phyloP scores from a whole-genome alignment of 1,140 invertebrate genomes.

The Bombus turneri region DNA sequence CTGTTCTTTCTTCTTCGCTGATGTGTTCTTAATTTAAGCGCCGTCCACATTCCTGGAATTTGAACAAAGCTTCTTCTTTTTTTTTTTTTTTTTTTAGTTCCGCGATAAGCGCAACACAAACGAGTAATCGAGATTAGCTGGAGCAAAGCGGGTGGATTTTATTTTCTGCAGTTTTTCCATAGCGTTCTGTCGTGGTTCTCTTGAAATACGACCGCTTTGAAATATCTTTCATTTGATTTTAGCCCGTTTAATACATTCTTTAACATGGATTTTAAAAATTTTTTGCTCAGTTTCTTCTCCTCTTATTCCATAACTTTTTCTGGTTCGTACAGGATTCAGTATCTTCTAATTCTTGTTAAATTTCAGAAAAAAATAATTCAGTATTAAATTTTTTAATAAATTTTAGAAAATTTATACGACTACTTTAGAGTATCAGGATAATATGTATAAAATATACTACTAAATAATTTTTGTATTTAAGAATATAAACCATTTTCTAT shows the following conservation, averaged over 20 bases:
- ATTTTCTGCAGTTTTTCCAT: background rate
- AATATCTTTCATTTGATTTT: background rate
- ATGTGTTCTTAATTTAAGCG: conserved; percentile 18
- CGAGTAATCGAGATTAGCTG: background rate
- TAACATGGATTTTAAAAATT: no score
- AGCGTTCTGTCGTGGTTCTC: background rate
- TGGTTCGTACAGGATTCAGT: background rate
- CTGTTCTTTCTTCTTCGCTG: background rate
- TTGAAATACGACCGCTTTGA: background rate
- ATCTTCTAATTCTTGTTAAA: background rate
- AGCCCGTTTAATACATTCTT: background rate
- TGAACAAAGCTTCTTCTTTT: no score
- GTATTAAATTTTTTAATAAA: no score
- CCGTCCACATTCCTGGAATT: conserved; percentile 27
- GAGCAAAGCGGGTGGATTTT: conserved; percentile 5
- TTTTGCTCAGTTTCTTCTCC: no score
- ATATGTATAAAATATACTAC: no score
- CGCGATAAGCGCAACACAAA: background rate
- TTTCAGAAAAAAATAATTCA: background rate
- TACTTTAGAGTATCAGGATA: no score
- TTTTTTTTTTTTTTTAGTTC: background rate
- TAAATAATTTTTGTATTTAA: no score
- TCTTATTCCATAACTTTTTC: background rate
- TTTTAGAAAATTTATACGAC: no score
- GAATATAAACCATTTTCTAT: no score